phyloP scores from a whole-genome alignment of 2,888 invertebrate genomes.

The Cryptocephalus primarius region DNA sequence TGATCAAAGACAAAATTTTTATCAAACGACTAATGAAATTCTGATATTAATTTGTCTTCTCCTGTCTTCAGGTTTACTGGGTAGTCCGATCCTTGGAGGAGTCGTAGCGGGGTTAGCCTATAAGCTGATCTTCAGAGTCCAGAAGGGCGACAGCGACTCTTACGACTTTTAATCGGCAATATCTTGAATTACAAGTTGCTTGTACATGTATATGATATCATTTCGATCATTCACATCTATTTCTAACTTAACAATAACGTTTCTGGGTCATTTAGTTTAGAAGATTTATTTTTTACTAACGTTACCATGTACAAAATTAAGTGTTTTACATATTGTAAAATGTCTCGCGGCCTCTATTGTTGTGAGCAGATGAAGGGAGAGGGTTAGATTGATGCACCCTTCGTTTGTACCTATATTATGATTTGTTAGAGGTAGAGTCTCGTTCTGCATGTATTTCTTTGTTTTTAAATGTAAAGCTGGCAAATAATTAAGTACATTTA shows the following conservation, averaged over 20 bases:
- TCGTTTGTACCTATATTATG: too few species aligned
- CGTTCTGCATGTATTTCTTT: too few species aligned
- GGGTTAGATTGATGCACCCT: too few species aligned
- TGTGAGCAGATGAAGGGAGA: too few species aligned
- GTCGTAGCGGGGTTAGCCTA: conserved; percentile 45
- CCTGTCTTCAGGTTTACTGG: conserved; percentile 47
- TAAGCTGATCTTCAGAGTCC: conserved; percentile 48
- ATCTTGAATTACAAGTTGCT: background rate
- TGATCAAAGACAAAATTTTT: too few species aligned
- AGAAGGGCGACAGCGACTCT: conserved; percentile 63
- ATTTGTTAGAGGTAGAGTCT: too few species aligned
- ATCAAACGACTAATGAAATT: too few species aligned
- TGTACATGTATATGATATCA: too few species aligned
- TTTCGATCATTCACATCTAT: background rate
- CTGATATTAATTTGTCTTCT: background rate
- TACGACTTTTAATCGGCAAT: conserved; percentile 55
- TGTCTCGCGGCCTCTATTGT: background rate
- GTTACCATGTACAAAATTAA: background rate
- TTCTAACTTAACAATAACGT: background rate
- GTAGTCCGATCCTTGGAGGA: conserved; percentile 51
- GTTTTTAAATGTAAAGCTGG: too few species aligned
- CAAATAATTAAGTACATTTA: too few species aligned
- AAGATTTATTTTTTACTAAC: background rate
- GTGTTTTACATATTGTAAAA: background rate
- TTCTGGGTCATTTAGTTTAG: background rate